Base-by-base conservation (phyloP, 2,113 vertebrate genomes). In the Nothoprocta perdicaria region DNA sequence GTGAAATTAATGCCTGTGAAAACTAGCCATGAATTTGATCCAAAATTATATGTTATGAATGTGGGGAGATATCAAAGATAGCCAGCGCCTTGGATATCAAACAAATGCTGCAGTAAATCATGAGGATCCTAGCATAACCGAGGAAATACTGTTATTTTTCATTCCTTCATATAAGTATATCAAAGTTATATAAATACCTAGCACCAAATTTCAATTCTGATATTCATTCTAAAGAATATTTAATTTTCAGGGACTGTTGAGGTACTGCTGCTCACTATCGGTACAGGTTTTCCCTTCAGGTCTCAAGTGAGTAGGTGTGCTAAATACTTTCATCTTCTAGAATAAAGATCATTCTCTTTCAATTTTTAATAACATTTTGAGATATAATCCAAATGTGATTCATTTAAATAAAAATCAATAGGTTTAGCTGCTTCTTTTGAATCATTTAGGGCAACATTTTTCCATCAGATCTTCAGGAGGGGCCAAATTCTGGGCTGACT, bases 311-410 rank as follows among this genome's bases (percentile, higher is more conserved):
- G 48, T 17, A 87, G 46, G 57, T 89, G 60, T 31, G 61, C 26
- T 84, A 83, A 95, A 65, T 43, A 45, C 57, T 92, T 94, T 60
- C 31, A 80, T 72, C 79, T 87, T 80, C 65, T 75, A 71, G 79
- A 87, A 87, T 75, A 83, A 91, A 75, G 75, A 85, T 71, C 5
- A 45, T 83, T 86, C 78, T 77, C 12, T 83, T 89, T 86, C 81
- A 93, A 73, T 94, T 95, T 92, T 96, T 91, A 93, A 95, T 89
- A 93, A 84, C 14, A 22, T 92, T 92, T 92, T 93, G 87, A 91
- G 79, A 48, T 43, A 68, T 73, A 88, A 68, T 86, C 61, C 79
- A 84, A 86, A 57, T 0, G 2, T 71, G 69, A 91, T 91, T 89
- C 13, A 83, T 84, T 94, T 94, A 92, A 94, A 93, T 71, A 83